Evolutionary conservation across 2,797 vertebrate genomes (phyloP), one percentile per base, ranked within the genome.

Genomic region (Gymnocypris eckloni): DNA sequence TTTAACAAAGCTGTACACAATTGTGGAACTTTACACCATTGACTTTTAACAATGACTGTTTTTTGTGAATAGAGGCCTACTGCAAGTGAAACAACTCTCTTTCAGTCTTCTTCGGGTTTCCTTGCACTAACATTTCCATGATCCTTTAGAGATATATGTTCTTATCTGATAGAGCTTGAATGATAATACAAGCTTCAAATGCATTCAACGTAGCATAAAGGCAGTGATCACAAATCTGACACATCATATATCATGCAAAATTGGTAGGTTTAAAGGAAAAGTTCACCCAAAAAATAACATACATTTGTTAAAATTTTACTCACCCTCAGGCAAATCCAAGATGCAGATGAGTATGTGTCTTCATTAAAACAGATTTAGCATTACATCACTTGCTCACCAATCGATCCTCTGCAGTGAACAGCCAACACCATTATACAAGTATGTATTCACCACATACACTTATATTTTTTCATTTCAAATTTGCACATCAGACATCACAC

Each of bases 1-100:
- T 59, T 82, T 64, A 39, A 50, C 52, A 82, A 72, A 82, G 52
- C 69, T 71, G 79, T 39, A 5, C 66, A 50, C 61, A 37, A 22
- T 16, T 70, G 45, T 81, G 22, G 11, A 67, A 54, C 79, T 70
- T 41, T 41, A 61, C 22, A 81, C 33, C 12, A 54, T n/a, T 39
- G 45, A 22, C 28, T 50, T 28, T 33, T 50, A n/a, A 16, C 41
- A 66, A 81, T 25, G 12, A 7, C 25, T 7, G 78, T 33, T 15
- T 64, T 48, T 67, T 67, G 12, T 54, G 8, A 69, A 70, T 6
- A 2, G 28, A 67, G 28, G 4, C 22, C n/a, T 9, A 80, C 6
- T n/a, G 33, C 33, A 70, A 81, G n/a, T 12, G 41, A 80, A 67
- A 45, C 28, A 33, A 80, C 41, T 50, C 3, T 1, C 16, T 67